Conservation (phyloP, 2,797 vertebrate genomes). For the Oceanodroma leucorhoa region DNA sequence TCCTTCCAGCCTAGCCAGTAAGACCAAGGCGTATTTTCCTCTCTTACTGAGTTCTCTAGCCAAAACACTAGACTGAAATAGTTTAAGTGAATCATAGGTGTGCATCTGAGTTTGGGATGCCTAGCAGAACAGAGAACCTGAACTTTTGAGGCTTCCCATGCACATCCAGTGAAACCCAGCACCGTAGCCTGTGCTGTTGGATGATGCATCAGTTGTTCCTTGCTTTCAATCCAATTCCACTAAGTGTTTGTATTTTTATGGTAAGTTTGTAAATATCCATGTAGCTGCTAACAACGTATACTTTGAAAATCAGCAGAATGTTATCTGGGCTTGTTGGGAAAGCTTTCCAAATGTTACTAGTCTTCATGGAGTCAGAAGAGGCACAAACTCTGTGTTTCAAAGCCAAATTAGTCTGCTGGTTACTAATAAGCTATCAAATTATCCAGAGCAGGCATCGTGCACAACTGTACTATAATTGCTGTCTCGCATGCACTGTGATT, state of each 20-base stretch:
- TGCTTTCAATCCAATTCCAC: not conserved
- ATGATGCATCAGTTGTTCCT: not conserved
- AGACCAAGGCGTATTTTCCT: not conserved
- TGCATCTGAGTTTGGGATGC: not conserved
- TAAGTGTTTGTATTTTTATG: not conserved
- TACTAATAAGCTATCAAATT: not conserved
- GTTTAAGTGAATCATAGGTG: not conserved
- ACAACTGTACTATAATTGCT: not conserved
- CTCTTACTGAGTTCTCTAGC: not conserved
- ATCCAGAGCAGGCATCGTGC: not conserved
- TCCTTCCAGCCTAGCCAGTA: not conserved
- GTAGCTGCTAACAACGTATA: not conserved
- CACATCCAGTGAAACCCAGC: not conserved
- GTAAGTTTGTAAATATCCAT: not conserved
- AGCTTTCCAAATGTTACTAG: not conserved
- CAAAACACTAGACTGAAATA: not conserved
- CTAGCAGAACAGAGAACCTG: not conserved
- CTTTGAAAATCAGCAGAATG: not conserved
- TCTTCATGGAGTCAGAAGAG: not conserved
- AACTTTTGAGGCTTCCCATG: not conserved
- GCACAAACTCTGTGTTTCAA: not conserved
- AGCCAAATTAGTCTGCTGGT: not conserved
- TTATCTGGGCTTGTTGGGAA: not conserved
- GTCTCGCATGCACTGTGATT: not conserved
- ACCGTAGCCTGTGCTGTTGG: fast-evolving